Evolutionary conservation across 2,888 invertebrate genomes (phyloP).

Genomic region (Andrena bicolor): DNA sequence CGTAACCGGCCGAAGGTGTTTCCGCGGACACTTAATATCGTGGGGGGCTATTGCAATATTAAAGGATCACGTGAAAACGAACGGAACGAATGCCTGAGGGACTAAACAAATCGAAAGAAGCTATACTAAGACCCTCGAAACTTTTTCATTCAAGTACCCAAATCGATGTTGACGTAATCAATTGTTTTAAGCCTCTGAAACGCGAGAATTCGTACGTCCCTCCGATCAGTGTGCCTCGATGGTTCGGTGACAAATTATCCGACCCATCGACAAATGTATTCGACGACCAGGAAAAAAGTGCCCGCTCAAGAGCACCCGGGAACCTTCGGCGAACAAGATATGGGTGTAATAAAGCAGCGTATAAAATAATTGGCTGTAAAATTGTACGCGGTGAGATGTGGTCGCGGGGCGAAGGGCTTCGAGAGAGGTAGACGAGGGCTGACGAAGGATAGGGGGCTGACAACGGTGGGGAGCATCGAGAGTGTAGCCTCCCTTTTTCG

Average conservation of each 20-base stretch:
- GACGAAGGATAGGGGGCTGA: conserved; percentile 32
- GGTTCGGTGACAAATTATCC: conserved; percentile 6
- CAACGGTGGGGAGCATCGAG: conserved; percentile 21
- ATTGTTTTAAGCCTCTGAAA: neutral
- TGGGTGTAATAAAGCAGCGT: conserved; percentile 78
- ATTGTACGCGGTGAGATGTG: conserved; percentile 71
- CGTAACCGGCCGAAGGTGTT: conserved; percentile 29
- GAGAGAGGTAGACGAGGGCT: conserved; percentile 32
- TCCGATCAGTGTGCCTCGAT: neutral
- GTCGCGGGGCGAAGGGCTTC: conserved; percentile 49
- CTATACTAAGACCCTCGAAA: no score
- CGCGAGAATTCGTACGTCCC: neutral
- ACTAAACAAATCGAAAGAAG: no score
- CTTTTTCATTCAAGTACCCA: no score
- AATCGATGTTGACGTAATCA: neutral
- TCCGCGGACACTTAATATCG: conserved; percentile 19
- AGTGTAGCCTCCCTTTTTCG: conserved; percentile 42
- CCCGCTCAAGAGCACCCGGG: conserved; percentile 12
- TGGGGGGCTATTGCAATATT: conserved; percentile 13
- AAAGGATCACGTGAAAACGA: neutral
- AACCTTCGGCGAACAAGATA: conserved; percentile 56
- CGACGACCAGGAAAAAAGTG: neutral
- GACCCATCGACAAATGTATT: conserved; percentile 8
- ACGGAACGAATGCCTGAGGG: no score
- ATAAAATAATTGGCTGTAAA: conserved; percentile 84